phyloP scores from a whole-genome alignment of 2,888 invertebrate genomes.

The Ochropleura leucogaster region DNA sequence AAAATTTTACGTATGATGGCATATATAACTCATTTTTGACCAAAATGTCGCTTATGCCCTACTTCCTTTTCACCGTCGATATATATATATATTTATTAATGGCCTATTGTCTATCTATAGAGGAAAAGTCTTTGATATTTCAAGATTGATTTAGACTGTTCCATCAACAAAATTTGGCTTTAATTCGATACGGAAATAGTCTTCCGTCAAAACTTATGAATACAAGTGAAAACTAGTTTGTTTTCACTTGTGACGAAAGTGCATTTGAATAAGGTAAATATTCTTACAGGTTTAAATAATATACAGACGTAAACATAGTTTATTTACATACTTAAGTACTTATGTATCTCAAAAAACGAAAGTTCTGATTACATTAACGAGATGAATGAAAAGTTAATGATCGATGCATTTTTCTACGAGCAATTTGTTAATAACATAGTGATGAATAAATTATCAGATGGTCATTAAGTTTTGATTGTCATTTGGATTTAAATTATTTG shows the following conservation, averaged over 20 bases:
- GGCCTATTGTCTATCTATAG: too few species aligned
- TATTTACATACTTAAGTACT: conserved; percentile 38
- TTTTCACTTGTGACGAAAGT: conserved; percentile 27
- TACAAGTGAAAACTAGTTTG: conserved; percentile 15
- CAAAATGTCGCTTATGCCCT: too few species aligned
- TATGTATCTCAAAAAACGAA: conserved; percentile 22
- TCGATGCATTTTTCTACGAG: neutral
- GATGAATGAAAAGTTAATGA: neutral
- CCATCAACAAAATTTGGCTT: neutral
- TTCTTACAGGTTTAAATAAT: conserved; percentile 16
- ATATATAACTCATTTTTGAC: too few species aligned
- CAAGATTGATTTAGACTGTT: neutral
- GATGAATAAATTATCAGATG: neutral
- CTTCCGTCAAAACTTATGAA: neutral
- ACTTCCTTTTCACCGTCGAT: too few species aligned
- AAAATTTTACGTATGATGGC: too few species aligned
- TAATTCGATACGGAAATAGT: neutral
- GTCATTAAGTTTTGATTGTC: neutral
- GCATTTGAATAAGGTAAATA: conserved; percentile 29
- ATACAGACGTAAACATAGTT: conserved; percentile 3
- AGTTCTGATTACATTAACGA: conserved; percentile 28
- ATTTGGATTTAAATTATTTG: neutral
- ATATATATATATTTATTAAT: too few species aligned
- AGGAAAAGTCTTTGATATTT: neutral
- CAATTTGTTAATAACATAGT: neutral